Conservation (phyloP, 2,888 invertebrate genomes). For the Sarcophaga subvicina region DNA sequence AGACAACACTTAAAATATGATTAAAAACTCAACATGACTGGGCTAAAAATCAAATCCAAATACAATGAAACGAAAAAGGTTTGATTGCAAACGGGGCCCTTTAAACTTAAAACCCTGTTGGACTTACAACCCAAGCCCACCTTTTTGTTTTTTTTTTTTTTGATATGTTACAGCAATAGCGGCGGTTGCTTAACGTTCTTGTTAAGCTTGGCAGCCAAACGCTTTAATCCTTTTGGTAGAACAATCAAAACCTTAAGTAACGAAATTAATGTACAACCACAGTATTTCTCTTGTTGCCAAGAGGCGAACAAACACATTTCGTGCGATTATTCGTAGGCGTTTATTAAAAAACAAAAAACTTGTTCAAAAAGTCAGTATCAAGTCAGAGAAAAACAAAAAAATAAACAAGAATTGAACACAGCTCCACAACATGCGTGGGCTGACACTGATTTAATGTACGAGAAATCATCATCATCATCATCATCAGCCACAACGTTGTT, state of each 20-base stretch:
- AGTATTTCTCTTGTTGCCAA: constrained; percentile 33
- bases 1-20: background rate
- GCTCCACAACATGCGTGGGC: constrained; percentile 50
- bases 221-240: too few species aligned
- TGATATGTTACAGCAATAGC: background rate
- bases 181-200: constrained; percentile 4
- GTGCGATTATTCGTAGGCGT: constrained; percentile 55
- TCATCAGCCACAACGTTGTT: background rate
- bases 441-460: constrained; percentile 49
- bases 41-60: constrained; percentile 6
- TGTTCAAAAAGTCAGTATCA: constrained; percentile 49
- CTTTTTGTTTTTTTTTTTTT: background rate
- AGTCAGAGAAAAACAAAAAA: background rate
- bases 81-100: background rate
- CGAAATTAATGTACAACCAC: constrained; percentile 39
- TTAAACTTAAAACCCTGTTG: constrained; percentile 24
- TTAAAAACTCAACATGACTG: constrained; percentile 3
- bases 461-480: constrained; percentile 8
- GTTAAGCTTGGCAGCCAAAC: constrained; percentile 4
- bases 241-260: constrained; percentile 6
- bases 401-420: constrained; percentile 9
- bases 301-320: constrained; percentile 9
- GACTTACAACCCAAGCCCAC: constrained; percentile 11
- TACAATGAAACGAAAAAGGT: too few species aligned
- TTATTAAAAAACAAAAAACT: constrained; percentile 42